Evolutionary conservation across 2,888 invertebrate species (phyloP).

Genomic region (Anaspis maculata): DNA sequence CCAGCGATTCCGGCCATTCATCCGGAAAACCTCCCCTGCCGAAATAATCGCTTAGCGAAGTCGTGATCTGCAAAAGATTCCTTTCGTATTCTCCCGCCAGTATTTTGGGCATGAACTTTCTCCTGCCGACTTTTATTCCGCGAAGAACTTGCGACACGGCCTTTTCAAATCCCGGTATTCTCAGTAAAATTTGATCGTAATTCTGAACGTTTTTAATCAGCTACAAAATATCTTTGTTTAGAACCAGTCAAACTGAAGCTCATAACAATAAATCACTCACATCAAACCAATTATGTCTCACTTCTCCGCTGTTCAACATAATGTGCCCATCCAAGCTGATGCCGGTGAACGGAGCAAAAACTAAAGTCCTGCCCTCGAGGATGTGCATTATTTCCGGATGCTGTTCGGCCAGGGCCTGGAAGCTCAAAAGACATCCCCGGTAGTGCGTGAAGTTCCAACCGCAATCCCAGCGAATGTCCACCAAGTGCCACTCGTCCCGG

Average conservation of each 20-base stretch:
- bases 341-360: conserved; percentile 59
- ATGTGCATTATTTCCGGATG: conserved; percentile 62
- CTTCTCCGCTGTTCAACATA: conserved; percentile 86
- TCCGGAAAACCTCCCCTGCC: conserved; percentile 58
- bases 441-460: conserved; percentile 87
- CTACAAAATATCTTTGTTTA: conserved; percentile 47
- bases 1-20: conserved; percentile 64
- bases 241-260: too few relatives aligned
- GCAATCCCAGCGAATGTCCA: conserved; percentile 66
- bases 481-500: conserved; percentile 48
- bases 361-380: conserved; percentile 48
- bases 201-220: conserved; percentile 72
- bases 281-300: conserved; percentile 87
- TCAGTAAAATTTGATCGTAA: conserved; percentile 62
- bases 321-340: conserved; percentile 86
- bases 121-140: conserved; percentile 74
- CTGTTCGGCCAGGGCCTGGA: conserved; percentile 66
- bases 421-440: conserved; percentile 80
- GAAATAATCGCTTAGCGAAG: conserved; percentile 71
- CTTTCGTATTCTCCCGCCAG: conserved; percentile 80
- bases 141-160: conserved; percentile 76
- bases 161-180: conserved; percentile 77
- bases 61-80: conserved; percentile 74
- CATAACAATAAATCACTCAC: conserved; percentile 47
- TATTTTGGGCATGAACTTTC: conserved; percentile 87